Conservation (phyloP, 2,797 vertebrate species). For the Mus minutoides region DNA sequence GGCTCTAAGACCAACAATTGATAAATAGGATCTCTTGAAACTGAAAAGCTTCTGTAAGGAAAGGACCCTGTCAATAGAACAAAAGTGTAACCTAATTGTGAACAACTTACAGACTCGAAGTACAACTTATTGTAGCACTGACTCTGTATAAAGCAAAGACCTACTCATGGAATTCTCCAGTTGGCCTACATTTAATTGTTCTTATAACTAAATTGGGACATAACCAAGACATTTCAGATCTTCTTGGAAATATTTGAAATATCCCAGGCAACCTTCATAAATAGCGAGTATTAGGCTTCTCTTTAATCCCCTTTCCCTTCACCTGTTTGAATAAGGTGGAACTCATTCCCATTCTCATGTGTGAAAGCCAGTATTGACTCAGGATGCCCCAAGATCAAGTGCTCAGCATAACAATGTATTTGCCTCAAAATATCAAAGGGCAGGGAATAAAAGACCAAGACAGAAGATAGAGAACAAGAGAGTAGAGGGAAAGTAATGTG, state of each 20-base stretch:
- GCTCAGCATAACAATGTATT: not conserved
- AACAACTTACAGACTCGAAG: not conserved
- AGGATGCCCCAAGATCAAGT: not conserved
- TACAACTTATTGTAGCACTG: not conserved
- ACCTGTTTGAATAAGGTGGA: not conserved
- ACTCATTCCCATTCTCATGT: not conserved
- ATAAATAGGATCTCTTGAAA: not conserved
- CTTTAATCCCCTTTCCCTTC: not conserved
- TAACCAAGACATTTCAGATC: conserved; percentile 1
- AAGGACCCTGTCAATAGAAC: not conserved
- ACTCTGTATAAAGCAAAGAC: not conserved
- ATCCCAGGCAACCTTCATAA: conserved; percentile 14
- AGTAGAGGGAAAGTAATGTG: not conserved
- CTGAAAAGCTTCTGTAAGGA: not conserved
- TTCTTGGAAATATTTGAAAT: conserved; percentile 13
- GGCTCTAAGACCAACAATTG: not conserved
- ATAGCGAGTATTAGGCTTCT: not conserved
- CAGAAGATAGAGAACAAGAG: not conserved
- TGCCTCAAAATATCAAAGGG: not conserved
- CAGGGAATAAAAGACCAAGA: not conserved
- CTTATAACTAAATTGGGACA: not conserved
- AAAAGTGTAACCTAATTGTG: not conserved
- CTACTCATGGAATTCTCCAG: not conserved
- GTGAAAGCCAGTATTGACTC: not conserved
- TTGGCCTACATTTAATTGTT: not conserved